phyloP scores from a whole-genome alignment of 1,140 invertebrate genomes.

The Xylocopa sonorina region DNA sequence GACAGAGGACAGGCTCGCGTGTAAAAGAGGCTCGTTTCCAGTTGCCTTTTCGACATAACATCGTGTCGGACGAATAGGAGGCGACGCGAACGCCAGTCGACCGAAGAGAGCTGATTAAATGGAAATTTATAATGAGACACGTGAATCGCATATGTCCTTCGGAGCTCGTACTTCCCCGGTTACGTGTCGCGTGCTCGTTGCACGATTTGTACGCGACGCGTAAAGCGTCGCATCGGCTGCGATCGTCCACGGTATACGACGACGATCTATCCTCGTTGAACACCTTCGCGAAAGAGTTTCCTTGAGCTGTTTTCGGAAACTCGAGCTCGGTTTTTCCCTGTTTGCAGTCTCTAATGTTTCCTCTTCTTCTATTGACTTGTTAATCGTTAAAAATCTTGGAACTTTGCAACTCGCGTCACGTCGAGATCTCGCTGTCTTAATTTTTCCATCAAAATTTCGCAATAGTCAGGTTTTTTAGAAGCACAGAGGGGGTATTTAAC shows the following conservation, averaged over 20 bases:
- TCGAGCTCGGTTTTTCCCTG: not conserved
- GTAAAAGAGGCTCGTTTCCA: too few relatives aligned
- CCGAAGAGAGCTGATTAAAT: not conserved
- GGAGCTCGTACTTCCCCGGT: constrained; percentile 45
- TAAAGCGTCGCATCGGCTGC: not conserved
- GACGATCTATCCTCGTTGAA: not conserved
- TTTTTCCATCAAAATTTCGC: too few relatives aligned
- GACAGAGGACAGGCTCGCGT: too few relatives aligned
- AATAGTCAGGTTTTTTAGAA: not conserved
- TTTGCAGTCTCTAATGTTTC: too few relatives aligned
- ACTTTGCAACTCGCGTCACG: too few relatives aligned
- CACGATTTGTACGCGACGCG: constrained; percentile 5
- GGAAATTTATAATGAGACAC: constrained; percentile 31
- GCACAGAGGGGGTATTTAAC: too few relatives aligned
- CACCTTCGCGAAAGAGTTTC: not conserved
- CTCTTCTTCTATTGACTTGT: too few relatives aligned
- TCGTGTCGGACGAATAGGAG: too few relatives aligned
- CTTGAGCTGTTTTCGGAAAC: not conserved
- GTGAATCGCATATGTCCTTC: constrained; percentile 31
- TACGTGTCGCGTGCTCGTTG: constrained; percentile 23
- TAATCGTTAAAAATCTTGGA: too few relatives aligned
- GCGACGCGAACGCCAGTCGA: too few relatives aligned
- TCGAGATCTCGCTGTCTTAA: too few relatives aligned
- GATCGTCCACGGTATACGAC: not conserved
- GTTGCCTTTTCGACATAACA: too few relatives aligned